Evolutionary conservation across 2,797 vertebrate genomes (phyloP).

Genomic region (Zenarchopterus dispar): DNA sequence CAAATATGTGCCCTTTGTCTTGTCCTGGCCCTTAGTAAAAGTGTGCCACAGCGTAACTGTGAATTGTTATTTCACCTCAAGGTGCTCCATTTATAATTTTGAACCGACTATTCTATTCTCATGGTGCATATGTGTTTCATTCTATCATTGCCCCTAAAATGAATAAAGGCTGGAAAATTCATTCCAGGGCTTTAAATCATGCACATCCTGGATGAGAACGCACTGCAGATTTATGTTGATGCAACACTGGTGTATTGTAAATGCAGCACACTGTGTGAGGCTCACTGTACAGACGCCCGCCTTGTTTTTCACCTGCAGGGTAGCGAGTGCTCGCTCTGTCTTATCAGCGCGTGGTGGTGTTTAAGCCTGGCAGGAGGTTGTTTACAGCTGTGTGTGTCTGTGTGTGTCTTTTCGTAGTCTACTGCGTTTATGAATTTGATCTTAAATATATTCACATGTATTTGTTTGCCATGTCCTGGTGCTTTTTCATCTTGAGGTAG

Average conservation of each 20-base stretch:
- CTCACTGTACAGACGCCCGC: slow-evolving; percentile 40
- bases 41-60: slow-evolving; percentile 32
- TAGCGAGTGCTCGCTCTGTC: slow-evolving; percentile 44
- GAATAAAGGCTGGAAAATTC: slow-evolving; percentile 42
- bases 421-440: background rate
- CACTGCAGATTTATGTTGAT: slow-evolving; percentile 61
- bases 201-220: slow-evolving; percentile 32
- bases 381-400: slow-evolving; percentile 3
- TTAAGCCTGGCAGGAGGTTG: slow-evolving; percentile 38
- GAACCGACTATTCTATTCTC: slow-evolving; percentile 47
- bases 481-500: background rate
- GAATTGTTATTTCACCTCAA: slow-evolving; percentile 36
- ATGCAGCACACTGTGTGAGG: slow-evolving; percentile 28
- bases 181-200: slow-evolving; percentile 48
- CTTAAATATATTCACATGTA: background rate
- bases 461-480: background rate
- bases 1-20: slow-evolving; percentile 21
- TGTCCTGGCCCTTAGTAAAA: slow-evolving; percentile 33
- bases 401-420: background rate
- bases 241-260: slow-evolving; percentile 57
- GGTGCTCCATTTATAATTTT: slow-evolving; percentile 53
- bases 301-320: slow-evolving; percentile 63
- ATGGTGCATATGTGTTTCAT: slow-evolving; percentile 21
- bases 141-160: slow-evolving; percentile 50
- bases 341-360: slow-evolving; percentile 62